Percentiles rank a stretch among this genome's conserved stretches.
phyloP scores from a whole-genome alignment of 2,888 invertebrate genomes.

The Serripes groenlandicus region DNA sequence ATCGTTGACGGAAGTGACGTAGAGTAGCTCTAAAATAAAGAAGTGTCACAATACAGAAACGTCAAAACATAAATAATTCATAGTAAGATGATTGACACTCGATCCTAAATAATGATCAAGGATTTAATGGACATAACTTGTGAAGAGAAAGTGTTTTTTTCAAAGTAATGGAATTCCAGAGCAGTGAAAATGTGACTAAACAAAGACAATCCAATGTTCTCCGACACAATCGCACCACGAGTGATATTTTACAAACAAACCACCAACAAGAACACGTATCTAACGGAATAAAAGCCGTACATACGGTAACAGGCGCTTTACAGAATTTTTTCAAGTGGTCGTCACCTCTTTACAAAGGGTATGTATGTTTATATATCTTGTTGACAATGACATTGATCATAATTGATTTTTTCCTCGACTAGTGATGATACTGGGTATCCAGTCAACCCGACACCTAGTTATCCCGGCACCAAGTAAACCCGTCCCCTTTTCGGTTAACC shows the following conservation, averaged over 20 bases:
- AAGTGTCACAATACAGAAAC: neutral
- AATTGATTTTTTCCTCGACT: too few species aligned
- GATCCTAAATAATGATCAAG: neutral
- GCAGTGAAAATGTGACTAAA: constrained; percentile 14
- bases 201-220: constrained; percentile 34
- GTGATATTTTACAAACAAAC: constrained; percentile 29
- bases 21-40: neutral
- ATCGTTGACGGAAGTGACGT: constrained; percentile 6
- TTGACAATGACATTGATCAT: too few species aligned
- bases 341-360: constrained; percentile 55
- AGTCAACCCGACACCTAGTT: too few species aligned
- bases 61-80: neutral
- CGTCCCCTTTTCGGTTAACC: too few species aligned
- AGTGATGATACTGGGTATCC: too few species aligned
- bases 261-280: neutral
- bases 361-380: too few species aligned
- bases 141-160: neutral
- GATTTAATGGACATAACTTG: neutral
- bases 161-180: constrained; percentile 20
- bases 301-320: constrained; percentile 62
- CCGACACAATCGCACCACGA: constrained; percentile 47
- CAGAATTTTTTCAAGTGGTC: constrained; percentile 59
- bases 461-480: too few species aligned
- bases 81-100: neutral
- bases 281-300: constrained; percentile 61